Percentiles rank a stretch among this genome's conserved stretches.
Conservation (phyloP, 2,888 invertebrate genomes). For the Camptogramma bilineatum region DNA sequence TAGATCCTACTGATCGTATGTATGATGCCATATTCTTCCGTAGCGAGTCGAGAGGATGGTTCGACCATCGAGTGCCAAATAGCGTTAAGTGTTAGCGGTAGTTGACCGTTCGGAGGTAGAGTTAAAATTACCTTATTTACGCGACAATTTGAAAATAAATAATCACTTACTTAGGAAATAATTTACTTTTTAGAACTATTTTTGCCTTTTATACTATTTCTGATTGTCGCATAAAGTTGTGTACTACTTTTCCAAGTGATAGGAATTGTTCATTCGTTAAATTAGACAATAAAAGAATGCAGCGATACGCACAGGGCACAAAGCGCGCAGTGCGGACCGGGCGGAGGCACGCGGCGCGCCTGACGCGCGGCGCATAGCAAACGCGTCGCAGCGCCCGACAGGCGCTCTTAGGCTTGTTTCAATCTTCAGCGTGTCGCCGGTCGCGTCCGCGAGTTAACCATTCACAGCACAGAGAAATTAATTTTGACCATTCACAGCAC, state of each 20-base stretch:
- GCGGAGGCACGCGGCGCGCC: constrained; percentile 3
- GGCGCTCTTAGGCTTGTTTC: too few relatives aligned
- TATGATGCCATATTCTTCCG: constrained; percentile 14
- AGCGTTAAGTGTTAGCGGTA: constrained; percentile 31
- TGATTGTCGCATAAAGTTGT: constrained; percentile 29
- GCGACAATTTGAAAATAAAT: constrained; percentile 6
- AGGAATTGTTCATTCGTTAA: constrained; percentile 28
- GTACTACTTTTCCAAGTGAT: constrained; percentile 15
- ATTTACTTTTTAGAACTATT: constrained; percentile 3
- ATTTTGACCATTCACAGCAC: too few relatives aligned
- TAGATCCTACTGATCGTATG: not conserved
- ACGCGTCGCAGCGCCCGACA: not conserved
- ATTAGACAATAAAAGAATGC: constrained; percentile 54
- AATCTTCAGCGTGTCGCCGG: too few relatives aligned
- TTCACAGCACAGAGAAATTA: too few relatives aligned
- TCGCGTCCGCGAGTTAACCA: too few relatives aligned
- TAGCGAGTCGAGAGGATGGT: constrained; percentile 10
- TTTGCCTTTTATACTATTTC: constrained; percentile 7
- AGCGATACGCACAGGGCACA: constrained; percentile 49
- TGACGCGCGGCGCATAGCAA: not conserved
- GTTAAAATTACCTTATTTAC: constrained; percentile 7
- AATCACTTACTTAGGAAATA: not conserved
- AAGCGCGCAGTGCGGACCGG: constrained; percentile 2
- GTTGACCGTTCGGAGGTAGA: constrained; percentile 1
- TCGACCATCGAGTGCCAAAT: constrained; percentile 19